These are phyloP conservation scores for Anthonomus grandis DNA, from an alignment of 1,140 invertebrate genomes.

Conservation along the genomic window DNA sequence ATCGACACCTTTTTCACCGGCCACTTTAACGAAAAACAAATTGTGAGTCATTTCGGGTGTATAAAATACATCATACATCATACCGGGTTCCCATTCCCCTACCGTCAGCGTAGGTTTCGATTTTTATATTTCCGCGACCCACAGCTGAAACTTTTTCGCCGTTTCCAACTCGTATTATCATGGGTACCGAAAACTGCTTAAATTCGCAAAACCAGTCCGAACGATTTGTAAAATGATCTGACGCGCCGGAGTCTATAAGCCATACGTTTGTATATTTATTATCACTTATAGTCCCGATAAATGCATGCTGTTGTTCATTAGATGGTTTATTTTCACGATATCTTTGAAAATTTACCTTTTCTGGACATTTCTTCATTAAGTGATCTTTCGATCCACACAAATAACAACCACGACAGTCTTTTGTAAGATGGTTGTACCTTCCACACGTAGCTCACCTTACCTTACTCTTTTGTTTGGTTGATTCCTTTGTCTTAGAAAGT, in stretches of 20 bases:
- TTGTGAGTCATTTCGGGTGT: not conserved
- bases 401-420: too few species aligned
- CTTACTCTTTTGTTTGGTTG: too few species aligned
- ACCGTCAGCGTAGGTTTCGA: slow-evolving; percentile 1
- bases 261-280: not conserved
- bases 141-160: not conserved
- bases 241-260: not conserved
- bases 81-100: not conserved
- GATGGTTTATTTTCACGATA: too few species aligned
- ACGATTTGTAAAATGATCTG: not conserved
- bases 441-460: slow-evolving; percentile 6
- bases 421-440: not conserved
- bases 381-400: slow-evolving; percentile 9
- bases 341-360: not conserved
- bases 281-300: too few species aligned
- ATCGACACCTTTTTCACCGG: not conserved
- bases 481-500: too few species aligned
- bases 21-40: not conserved
- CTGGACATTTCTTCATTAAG: not conserved
- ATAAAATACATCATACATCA: not conserved
- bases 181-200: not conserved
- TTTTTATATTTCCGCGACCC: not conserved
- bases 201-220: slow-evolving; percentile 1
- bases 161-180: not conserved
- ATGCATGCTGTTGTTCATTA: too few species aligned